Percentiles rank a stretch among this genome's conserved stretches.
These are phyloP conservation scores for Cynoglossus semilaevis DNA, from an alignment of 2,113 vertebrate species.

Conservation along the genomic window DNA sequence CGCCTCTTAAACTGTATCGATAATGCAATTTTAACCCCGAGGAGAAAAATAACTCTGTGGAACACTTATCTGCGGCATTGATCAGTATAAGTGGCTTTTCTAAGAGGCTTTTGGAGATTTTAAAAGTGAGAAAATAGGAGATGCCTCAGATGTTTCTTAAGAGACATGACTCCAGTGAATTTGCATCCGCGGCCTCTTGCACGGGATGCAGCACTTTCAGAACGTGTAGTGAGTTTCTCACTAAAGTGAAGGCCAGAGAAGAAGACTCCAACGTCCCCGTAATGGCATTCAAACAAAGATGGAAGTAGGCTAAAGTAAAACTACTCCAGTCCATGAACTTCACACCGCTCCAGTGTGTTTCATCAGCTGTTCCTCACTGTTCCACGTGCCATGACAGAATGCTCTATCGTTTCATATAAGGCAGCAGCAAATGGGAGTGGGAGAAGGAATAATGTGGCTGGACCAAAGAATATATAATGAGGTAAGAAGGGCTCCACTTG, in stretches of 20 bases:
- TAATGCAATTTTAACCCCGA: constrained; percentile 3
- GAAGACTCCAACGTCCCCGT: constrained; percentile 28
- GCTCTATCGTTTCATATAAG: constrained; percentile 55
- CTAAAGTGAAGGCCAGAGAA: constrained; percentile 41
- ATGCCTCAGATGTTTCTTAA: constrained; percentile 28
- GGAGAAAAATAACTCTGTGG: constrained; percentile 11
- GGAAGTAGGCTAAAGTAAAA: constrained; percentile 40
- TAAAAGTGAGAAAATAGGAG: constrained; percentile 17
- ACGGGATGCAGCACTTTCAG: constrained; percentile 4
- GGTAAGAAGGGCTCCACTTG: constrained; percentile 11
- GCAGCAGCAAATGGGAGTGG: constrained; percentile 31
- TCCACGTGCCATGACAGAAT: constrained; percentile 55
- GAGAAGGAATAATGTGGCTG: constrained; percentile 46
- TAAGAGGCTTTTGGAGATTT: constrained; percentile 23
- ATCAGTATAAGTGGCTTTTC: constrained; percentile 34
- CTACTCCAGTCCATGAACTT: constrained; percentile 6
- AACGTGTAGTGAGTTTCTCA: constrained; percentile 19
- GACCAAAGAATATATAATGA: constrained; percentile 53
- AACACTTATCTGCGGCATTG: constrained; percentile 14
- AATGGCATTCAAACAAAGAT: constrained; percentile 60
- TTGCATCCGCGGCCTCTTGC: constrained; percentile 16
- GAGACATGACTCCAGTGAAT: constrained; percentile 21
- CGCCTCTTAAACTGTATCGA: constrained; percentile 3
- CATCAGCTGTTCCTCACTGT: constrained; percentile 48
- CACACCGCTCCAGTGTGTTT: constrained; percentile 46